Percentiles rank a stretch among this genome's conserved stretches.
Evolutionary conservation across 2,888 invertebrate genomes (phyloP).

Genomic region (Crocallis elinguaria): DNA sequence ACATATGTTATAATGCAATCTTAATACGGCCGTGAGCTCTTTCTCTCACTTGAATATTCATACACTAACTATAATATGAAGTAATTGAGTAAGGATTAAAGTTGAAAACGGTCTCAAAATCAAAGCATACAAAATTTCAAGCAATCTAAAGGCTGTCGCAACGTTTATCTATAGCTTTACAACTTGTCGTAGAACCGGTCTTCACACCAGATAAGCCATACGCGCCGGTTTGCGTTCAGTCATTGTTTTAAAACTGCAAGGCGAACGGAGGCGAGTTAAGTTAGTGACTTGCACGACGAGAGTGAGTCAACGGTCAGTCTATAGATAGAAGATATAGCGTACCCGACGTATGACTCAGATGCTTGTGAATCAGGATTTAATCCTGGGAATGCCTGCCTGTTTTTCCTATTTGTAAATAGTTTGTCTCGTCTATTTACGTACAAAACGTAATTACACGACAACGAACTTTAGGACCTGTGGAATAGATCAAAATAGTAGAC

Average conservation of each 20-base stretch:
- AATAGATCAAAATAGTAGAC: neutral
- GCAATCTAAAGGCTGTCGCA: conserved; percentile 29
- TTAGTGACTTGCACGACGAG: conserved; percentile 7
- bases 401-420: conserved; percentile 42
- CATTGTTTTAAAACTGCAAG: conserved; percentile 19
- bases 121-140: conserved; percentile 17
- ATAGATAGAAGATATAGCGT: conserved; percentile 38
- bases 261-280: conserved; percentile 1
- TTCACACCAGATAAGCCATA: conserved; percentile 4
- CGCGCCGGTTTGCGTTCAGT: conserved; percentile 13
- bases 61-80: conserved; percentile 22
- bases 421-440: conserved; percentile 32
- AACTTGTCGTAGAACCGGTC: conserved; percentile 24
- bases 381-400: conserved; percentile 47
- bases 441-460: conserved; percentile 35
- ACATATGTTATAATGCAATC: conserved; percentile 22
- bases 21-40: conserved; percentile 27
- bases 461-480: conserved; percentile 14
- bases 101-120: conserved; percentile 20
- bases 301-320: conserved; percentile 51
- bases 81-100: conserved; percentile 21
- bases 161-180: conserved; percentile 22
- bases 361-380: conserved; percentile 51
- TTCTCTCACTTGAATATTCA: conserved; percentile 29
- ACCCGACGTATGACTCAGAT: conserved; percentile 47